Base-by-base conservation (phyloP, 2,888 invertebrate genomes). In the Fragum sueziense region DNA sequence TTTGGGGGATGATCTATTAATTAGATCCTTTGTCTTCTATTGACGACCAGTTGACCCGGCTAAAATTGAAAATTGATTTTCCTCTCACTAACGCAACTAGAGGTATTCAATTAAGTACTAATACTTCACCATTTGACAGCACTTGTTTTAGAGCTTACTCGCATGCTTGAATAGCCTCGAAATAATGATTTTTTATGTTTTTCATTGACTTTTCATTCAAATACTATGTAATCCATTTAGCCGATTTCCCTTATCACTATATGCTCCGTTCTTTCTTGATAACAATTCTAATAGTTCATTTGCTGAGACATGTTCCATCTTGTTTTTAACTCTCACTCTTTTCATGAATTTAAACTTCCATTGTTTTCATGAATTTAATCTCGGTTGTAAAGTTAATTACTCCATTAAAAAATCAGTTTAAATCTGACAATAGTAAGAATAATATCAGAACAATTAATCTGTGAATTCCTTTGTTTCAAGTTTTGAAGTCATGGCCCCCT, bases 11-110 rank as follows among this genome's bases (percentile, higher is more conserved):
- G 27, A 22, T 25, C 41, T 41, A 25, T 37, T 65, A 65, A 65
- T 65, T 65, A 65, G 65, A 65, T 22, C 11, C 41, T 65, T 65
- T 65, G 65, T 37, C 25, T 65, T 17, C 6, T 20, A 47, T 47
- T 47, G 47, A 47, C 47, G 47, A 20, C 47, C 47, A 47, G 47
- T 25, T 65, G 65, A 61, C n/a, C 31, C 33, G 33, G 17, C 31
- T 61, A 20, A 33, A 61, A 33, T 33, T 61, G 61, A 61, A 29
- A 61, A 61, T 61, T 61, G 61, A 61, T 61, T 61, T 59, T n/a
- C 33, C 14, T 29, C 33, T 61, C 17, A 47, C 47, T 14, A 47
- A 47, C n/a, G n/a, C 7, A 47, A 47, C 47, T 47, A 47, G 47
- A 47, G 17, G 47, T 47, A 47, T 47, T 47, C 47, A 47, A 47